A percentile compares a stretch with the other conserved stretches of the same genome.
These are phyloP conservation scores for Spodoptera frugiperda DNA, from an alignment of 1,140 invertebrate genomes.

Conservation along the genomic window DNA sequence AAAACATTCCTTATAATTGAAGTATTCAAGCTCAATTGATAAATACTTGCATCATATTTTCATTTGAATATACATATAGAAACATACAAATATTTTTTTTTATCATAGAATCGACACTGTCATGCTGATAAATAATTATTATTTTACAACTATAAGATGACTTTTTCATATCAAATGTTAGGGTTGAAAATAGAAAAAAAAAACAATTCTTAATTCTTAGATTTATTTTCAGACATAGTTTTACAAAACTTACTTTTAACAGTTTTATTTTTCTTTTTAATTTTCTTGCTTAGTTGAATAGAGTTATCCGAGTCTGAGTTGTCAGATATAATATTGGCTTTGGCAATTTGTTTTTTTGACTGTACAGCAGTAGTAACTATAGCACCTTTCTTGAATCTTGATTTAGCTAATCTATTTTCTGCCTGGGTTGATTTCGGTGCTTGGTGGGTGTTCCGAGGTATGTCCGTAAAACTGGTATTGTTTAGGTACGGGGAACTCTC, in stretches of 20 bases:
- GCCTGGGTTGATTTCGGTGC: constrained; percentile 63
- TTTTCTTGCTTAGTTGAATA: constrained; percentile 77
- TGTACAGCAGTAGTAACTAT: constrained; percentile 87
- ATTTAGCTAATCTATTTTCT: constrained; percentile 76
- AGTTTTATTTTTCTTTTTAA: constrained; percentile 84
- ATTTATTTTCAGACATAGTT: constrained; percentile 63
- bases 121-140: background rate
- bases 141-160: too few species aligned
- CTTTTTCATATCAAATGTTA: too few species aligned
- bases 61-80: too few species aligned
- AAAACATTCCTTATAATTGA: too few species aligned
- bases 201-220: constrained; percentile 50
- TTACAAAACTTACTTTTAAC: constrained; percentile 74
- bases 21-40: too few species aligned
- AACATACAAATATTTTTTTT: too few species aligned
- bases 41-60: too few species aligned
- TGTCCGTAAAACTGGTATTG: constrained; percentile 81
- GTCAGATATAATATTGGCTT: constrained; percentile 74
- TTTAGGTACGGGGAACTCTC: constrained; percentile 69
- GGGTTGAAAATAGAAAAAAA: background rate
- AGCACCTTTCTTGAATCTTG: constrained; percentile 87
- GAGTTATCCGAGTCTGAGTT: constrained; percentile 86
- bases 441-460: constrained; percentile 74
- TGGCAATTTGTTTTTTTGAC: constrained; percentile 64
- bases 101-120: too few species aligned